A percentile compares a stretch with the other conserved stretches of the same genome.
Conservation (phyloP, 1,140 invertebrate genomes). For the Pogonus chalceus region DNA sequence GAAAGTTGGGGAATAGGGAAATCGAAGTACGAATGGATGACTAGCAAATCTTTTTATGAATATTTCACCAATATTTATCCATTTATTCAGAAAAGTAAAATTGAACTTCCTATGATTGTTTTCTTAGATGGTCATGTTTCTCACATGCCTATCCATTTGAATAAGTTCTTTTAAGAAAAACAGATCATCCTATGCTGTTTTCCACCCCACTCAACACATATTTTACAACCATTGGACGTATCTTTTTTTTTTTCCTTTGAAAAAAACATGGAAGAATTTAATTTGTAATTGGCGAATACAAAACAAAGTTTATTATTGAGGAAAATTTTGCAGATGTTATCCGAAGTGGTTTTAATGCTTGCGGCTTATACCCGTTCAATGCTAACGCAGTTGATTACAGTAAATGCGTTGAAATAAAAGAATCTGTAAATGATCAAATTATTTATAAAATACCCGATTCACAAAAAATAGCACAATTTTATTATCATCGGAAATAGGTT, state of each 20-base stretch:
- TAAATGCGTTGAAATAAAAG: no score
- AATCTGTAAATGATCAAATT: no score
- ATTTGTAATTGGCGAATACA: no score
- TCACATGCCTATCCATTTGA: slow-evolving; percentile 16
- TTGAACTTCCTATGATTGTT: slow-evolving; percentile 19
- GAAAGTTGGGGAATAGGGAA: slow-evolving; percentile 21
- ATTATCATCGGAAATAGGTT: no score
- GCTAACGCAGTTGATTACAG: no score
- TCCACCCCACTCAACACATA: slow-evolving; percentile 15
- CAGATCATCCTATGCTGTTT: slow-evolving; percentile 14
- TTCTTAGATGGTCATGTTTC: slow-evolving; percentile 26
- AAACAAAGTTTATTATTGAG: slow-evolving; percentile 16
- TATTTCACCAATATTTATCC: slow-evolving; percentile 24
- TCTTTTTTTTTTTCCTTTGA: no score
- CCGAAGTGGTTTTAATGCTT: no score
- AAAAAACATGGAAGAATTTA: no score
- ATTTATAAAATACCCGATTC: no score
- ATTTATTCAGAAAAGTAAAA: slow-evolving; percentile 18
- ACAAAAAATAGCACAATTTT: no score
- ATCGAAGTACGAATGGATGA: slow-evolving; percentile 24
- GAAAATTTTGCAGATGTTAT: no score
- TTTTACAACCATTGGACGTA: slow-evolving; percentile 24
- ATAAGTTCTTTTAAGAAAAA: slow-evolving; percentile 16
- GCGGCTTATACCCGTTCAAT: no score
- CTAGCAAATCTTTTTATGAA: slow-evolving; percentile 21